Conservation (phyloP, 2,888 invertebrate genomes). For the Torymus tubicola region DNA sequence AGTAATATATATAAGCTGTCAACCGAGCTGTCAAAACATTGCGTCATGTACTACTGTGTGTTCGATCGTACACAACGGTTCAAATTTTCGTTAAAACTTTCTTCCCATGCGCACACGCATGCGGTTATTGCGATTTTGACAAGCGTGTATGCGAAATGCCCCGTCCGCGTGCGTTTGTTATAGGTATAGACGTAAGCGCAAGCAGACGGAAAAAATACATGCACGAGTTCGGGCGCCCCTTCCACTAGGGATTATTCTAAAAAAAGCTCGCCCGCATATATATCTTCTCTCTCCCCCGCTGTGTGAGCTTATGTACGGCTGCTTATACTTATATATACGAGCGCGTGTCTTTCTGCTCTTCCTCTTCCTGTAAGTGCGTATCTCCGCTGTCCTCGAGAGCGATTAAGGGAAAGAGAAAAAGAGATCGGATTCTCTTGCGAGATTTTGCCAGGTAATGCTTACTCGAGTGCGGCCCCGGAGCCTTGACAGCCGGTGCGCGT, state of each 20-base stretch:
- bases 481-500: background rate
- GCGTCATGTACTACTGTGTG: no score
- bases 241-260: slow-evolving; percentile 10
- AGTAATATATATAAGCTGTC: no score
- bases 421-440: background rate
- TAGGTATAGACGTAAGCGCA: background rate
- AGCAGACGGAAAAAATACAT: slow-evolving; percentile 14
- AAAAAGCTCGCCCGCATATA: slow-evolving; percentile 3
- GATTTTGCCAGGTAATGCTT: slow-evolving; percentile 34
- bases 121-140: no score
- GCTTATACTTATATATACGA: background rate
- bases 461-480: no score
- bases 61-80: no score
- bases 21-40: background rate
- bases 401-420: no score
- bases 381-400: no score
- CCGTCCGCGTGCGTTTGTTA: no score
- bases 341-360: slow-evolving; percentile 10
- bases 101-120: no score
- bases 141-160: no score
- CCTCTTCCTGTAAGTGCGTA: slow-evolving; percentile 7
- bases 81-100: no score
- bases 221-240: background rate
- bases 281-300: slow-evolving; percentile 7
- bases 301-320: slow-evolving; percentile 8